Base-by-base conservation (phyloP, 2,113 vertebrate species). In the Rissa tridactyla region DNA sequence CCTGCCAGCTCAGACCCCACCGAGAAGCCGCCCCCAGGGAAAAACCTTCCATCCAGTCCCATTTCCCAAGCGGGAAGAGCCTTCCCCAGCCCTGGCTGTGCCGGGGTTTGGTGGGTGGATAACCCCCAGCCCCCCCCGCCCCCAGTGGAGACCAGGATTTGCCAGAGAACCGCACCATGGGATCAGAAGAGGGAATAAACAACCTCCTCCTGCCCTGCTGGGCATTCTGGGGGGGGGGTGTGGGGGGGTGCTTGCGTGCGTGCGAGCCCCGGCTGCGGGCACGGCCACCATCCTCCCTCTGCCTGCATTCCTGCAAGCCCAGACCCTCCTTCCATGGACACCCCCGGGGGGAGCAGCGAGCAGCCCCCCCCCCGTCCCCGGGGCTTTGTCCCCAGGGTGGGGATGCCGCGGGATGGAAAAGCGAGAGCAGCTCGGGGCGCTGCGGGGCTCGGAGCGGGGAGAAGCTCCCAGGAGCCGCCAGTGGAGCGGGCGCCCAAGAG, bases 201-300 rank as follows among this genome's bases (percentile, higher is more conserved):
- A 30, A 8, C 61, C 46, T 25, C 85, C 42, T 46, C 54, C 55
- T 0, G 2, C 20, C 27, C 55, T 11, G 47, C 64, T 9, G 62
- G 42, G 73, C 4, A 6, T n/a, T 8, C 47, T 6, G 19, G 20
- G 44, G 44, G 44, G 44, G 44, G 44, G 16, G 46, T 18, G 44
- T 44, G 44, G 18, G 46, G 8, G 46, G 8, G 46, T 19, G 6
- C 6, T 30, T 68, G 9, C 7, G 22, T 2, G 34, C 9, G 29
- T 13, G 26, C 5, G 2, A 23, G 58, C 32, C 65, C 64, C 47
- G 15, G 1, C 21, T 0, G 25, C 0, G 9, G 42, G 62, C 22
- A 5, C 15, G 12, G 32, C 18, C 80, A 38, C 8, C 2, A 18
- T 18, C 69, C 38, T 46, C 34, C 58, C 16, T 5, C 52, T 30